Percentiles rank a stretch among this genome's conserved stretches.
Evolutionary conservation across 1,140 invertebrate species (phyloP).

Genomic region (Diorhabda elongata): DNA sequence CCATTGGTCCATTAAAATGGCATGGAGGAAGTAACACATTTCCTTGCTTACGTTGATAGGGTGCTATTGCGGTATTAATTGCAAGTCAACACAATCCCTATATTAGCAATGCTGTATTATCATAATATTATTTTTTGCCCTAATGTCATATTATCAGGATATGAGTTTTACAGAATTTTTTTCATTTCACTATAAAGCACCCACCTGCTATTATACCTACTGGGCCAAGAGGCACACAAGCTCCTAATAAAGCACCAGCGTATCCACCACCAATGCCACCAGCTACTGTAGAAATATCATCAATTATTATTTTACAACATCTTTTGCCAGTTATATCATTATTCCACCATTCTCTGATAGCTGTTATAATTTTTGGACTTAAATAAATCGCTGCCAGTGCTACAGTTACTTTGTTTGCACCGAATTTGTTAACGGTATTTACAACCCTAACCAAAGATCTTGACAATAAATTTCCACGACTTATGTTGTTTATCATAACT

Average conservation of each 20-base stretch:
- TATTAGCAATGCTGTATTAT: too few species aligned
- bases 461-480: neutral
- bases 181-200: too few species aligned
- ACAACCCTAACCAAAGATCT: neutral
- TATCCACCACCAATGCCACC: neutral
- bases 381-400: neutral
- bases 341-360: neutral
- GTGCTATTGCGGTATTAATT: too few species aligned
- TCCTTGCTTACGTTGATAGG: too few species aligned
- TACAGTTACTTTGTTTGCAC: neutral
- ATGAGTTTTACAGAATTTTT: too few species aligned
- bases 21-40: too few species aligned
- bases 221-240: too few species aligned
- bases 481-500: neutral
- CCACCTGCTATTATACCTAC: too few species aligned
- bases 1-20: too few species aligned
- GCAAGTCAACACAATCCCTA: too few species aligned
- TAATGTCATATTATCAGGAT: too few species aligned
- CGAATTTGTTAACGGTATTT: neutral
- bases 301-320: neutral
- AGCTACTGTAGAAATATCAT: neutral
- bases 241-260: neutral
- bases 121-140: too few species aligned
- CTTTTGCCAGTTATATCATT: neutral
- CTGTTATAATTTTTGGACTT: neutral